These are phyloP conservation scores for Hippocampus barbouri DNA, from an alignment of 2,113 vertebrate genomes.

Conservation along the genomic window DNA sequence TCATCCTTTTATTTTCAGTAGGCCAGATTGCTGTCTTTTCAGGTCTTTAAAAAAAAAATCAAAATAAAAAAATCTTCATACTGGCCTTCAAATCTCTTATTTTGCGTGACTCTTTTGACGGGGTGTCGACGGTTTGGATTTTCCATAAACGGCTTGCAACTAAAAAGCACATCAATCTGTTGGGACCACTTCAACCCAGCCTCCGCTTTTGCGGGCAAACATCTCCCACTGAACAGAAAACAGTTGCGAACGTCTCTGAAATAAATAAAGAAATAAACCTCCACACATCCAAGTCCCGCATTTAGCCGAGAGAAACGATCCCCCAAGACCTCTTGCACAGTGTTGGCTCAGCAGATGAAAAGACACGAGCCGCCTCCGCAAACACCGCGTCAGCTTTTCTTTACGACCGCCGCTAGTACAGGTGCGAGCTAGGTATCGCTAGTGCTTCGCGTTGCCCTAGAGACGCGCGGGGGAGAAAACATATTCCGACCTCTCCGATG, in stretches of 20 bases:
- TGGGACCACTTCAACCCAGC: background rate
- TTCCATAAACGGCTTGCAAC: background rate
- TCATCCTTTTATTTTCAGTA: too few species aligned
- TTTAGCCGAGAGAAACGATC: background rate
- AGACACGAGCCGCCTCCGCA: background rate
- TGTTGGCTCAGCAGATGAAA: background rate
- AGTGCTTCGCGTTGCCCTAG: background rate
- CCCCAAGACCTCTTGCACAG: background rate
- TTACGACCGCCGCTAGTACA: background rate
- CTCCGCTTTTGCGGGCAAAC: background rate
- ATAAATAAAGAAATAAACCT: background rate
- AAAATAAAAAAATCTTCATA: background rate
- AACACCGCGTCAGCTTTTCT: background rate
- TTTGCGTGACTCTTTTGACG: background rate
- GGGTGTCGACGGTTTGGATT: background rate
- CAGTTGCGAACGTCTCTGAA: background rate
- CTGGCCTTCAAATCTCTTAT: background rate
- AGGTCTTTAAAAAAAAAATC: too few species aligned
- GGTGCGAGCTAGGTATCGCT: background rate
- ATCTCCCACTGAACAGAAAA: background rate
- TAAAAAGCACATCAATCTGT: background rate
- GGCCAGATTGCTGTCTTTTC: too few species aligned
- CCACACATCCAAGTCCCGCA: background rate
- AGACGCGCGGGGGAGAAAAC: background rate
- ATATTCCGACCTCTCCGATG: background rate